Base-by-base conservation (phyloP, 2,888 invertebrate species). In the Leptinotarsa tumamoca region DNA sequence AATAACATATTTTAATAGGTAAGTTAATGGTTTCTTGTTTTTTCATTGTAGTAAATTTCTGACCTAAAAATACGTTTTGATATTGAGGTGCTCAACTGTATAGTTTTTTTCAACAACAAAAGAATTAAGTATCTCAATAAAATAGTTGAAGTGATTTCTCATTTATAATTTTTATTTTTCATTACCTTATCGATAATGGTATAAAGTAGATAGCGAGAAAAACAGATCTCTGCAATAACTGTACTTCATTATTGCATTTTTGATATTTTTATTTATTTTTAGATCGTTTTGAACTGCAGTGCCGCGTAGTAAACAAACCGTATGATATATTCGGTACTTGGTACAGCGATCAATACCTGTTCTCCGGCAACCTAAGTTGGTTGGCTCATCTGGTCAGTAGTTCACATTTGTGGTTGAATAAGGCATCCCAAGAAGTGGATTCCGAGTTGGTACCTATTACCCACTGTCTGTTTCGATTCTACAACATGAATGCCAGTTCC, bases 301-400 rank as follows among this genome's bases (percentile, higher is more conserved):
- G 94, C 83, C 90, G 94, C 69, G 94, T 95, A 10, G 91, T 92
- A 68, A 96, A 95, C 88, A 95, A 95, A 82, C 96, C 96, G 0
- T 96, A 95, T 84, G 96, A 96, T 87, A 94, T 96, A 80, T 96
- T 96, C 88, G 96, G 96, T 13, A 94, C 95, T n/a, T 96, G 96
- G 96, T 95, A 94, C 85, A 95, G 94, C 84, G 95, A 95, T 85
- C 92, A 92, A 81, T 94, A 95, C 86, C 89, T 96, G 14, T 89
- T 96, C 58, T 95, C 95, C 13, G 96, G 95, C 2, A 94, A 95
- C 85, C 89, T 95, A n/a, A 92, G 93, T 84, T 95, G 95, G 94
- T 88, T 95, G 71, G 94, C 93, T 0, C 93, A 94, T 87, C 88
- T 94, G 81, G 93, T 94, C 21, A 94, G 93, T 85, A 91, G 92